Base-by-base conservation (phyloP, 2,888 invertebrate genomes). In the Gymnoscelis rufifasciata region DNA sequence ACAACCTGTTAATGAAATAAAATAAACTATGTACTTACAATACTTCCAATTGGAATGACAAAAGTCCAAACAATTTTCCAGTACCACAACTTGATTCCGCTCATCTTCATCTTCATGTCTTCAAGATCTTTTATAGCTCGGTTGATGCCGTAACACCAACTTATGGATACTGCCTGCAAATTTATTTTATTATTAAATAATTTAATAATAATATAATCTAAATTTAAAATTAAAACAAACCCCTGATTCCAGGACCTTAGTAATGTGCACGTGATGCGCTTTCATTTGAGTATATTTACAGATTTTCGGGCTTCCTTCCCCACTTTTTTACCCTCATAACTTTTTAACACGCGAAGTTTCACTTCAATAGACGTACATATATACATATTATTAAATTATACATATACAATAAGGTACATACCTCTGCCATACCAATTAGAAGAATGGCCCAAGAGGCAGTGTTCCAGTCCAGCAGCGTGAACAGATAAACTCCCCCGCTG, bases 401-500 rank as follows among this genome's bases (percentile, higher is more conserved):
- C n/a, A n/a, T n/a, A n/a, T n/a, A n/a, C n/a, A n/a, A n/a, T n/a
- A n/a, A n/a, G n/a, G 6, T 15, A 35, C 10, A 39, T 54, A 90
- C 91, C 89, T 94, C 93, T 37, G 90, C 91, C 50, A 92, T 77
- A 43, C 93, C 93, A 63, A 94, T 91, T 46, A 93, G 79, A 37
- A 94, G 78, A 45, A 94, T 91, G 11, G 93, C 93, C 92, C 93
- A 94, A 1, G 93, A 92, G 7, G 93, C 93, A 0, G 93, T 93
- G 72, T 94, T 93, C 91, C 93, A 93, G 75, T 94, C 93, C 78
- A 94, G 88, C 41, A 94, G 67, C 4, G 93, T 92, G 66, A 94
- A 92, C 55, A 94, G 75, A 66, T 92, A 94, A 44, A 94, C 91
- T 7, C 94, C 94, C 3, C 93, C 93, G 59, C 91, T 89, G 68